Percentiles rank a stretch among this genome's conserved stretches.
Conservation (phyloP, 2,888 invertebrate species). For the Erebia aethiops region DNA sequence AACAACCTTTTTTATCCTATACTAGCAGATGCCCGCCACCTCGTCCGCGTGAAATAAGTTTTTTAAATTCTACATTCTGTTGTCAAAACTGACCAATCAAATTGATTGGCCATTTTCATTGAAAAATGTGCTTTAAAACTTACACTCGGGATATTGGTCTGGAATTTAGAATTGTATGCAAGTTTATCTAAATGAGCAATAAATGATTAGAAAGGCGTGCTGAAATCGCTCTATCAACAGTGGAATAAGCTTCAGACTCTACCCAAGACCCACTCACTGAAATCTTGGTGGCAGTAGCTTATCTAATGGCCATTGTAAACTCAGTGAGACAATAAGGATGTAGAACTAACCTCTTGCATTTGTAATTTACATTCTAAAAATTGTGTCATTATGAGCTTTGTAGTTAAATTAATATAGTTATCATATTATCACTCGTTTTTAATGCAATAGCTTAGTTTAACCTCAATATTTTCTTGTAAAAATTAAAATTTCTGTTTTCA, state of each 20-base stretch:
- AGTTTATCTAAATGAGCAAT: constrained; percentile 44
- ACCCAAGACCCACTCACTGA: constrained; percentile 64
- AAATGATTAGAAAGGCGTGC: constrained; percentile 73
- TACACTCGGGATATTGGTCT: too few relatives aligned
- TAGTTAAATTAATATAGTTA: not conserved
- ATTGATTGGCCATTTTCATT: too few relatives aligned
- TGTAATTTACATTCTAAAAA: not conserved
- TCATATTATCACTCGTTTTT: constrained; percentile 15
- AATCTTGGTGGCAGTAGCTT: constrained; percentile 65
- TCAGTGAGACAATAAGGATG: constrained; percentile 59
- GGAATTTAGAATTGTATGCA: too few relatives aligned
- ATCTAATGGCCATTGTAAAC: constrained; percentile 66
- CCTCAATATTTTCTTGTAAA: constrained; percentile 26
- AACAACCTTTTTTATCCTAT: not conserved
- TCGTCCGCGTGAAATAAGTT: not conserved
- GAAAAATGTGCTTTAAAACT: too few relatives aligned
- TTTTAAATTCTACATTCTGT: too few relatives aligned
- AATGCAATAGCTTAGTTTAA: constrained; percentile 53
- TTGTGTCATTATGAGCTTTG: not conserved
- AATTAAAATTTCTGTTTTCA: constrained; percentile 42
- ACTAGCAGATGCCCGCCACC: not conserved
- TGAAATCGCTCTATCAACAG: constrained; percentile 56
- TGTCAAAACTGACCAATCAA: too few relatives aligned
- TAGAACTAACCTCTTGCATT: constrained; percentile 55
- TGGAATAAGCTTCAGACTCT: constrained; percentile 55